phyloP scores from a whole-genome alignment of 2,888 invertebrate genomes.

The Steinernema carpocapsae region DNA sequence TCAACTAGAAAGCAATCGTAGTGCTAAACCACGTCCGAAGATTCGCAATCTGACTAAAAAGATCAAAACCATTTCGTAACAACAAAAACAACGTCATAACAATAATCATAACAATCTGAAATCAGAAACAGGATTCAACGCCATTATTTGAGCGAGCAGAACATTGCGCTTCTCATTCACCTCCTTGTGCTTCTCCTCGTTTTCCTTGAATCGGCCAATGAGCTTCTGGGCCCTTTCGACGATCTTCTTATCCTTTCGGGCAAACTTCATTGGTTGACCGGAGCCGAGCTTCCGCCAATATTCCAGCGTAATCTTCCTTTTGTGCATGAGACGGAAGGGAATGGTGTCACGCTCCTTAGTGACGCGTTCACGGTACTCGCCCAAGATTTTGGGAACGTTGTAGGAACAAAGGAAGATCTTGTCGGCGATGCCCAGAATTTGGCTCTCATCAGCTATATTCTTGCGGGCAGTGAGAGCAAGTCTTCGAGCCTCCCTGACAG shows the following conservation, averaged over 20 bases:
- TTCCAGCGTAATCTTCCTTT: neutral
- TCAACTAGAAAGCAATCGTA: too few species aligned
- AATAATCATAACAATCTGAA: too few species aligned
- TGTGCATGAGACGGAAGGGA: neutral
- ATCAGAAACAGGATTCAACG: too few species aligned
- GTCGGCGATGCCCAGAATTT: slow-evolving; percentile 6
- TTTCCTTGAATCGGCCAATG: neutral
- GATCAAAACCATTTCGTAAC: too few species aligned
- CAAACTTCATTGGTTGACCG: neutral
- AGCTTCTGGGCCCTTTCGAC: neutral
- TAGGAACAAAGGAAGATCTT: slow-evolving; percentile 8
- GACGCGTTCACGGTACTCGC: neutral
- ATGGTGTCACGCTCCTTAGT: neutral
- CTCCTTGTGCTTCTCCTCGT: neutral
- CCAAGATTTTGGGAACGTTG: neutral
- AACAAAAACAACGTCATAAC: too few species aligned
- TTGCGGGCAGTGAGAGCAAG: too few species aligned
- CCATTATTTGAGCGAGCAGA: neutral
- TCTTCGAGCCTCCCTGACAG: neutral
- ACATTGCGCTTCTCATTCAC: neutral
- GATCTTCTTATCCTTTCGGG: neutral
- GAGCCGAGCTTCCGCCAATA: neutral
- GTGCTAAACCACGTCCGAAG: too few species aligned
- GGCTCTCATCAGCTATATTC: too few species aligned
- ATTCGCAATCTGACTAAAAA: too few species aligned